These are phyloP conservation scores for Lithobates sylvaticus DNA, from an alignment of 2,797 vertebrate genomes.

Conservation along the genomic window DNA sequence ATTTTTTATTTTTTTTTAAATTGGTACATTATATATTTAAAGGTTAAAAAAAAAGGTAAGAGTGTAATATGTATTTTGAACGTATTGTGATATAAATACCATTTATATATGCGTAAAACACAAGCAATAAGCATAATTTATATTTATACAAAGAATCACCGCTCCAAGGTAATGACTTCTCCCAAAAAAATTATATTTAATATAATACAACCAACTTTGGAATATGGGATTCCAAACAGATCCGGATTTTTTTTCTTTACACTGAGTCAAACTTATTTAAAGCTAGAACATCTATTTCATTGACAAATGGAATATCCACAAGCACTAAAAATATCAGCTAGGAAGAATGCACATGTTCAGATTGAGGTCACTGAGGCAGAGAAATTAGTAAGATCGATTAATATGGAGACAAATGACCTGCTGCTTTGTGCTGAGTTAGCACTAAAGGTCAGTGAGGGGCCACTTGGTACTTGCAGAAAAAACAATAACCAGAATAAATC, in stretches of 20 bases:
- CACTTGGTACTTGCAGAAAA: slow-evolving; percentile 30
- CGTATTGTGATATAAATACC: too few species aligned
- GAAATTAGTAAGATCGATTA: slow-evolving; percentile 57
- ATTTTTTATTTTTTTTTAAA: not conserved
- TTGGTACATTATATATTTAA: too few species aligned
- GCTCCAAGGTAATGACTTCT: too few species aligned
- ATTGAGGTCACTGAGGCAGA: slow-evolving; percentile 42
- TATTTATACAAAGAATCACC: too few species aligned
- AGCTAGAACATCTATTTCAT: not conserved
- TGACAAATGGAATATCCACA: slow-evolving; percentile 1
- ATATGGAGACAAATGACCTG: slow-evolving; percentile 50
- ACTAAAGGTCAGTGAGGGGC: slow-evolving; percentile 55
- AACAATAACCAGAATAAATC: slow-evolving; percentile 46
- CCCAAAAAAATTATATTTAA: too few species aligned
- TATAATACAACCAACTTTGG: not conserved
- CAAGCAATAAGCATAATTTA: not conserved
- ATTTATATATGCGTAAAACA: too few species aligned
- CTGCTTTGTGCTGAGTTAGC: slow-evolving; percentile 57
- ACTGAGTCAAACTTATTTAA: not conserved
- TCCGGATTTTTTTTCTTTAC: not conserved
- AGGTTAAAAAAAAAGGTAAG: too few species aligned
- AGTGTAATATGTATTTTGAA: too few species aligned
- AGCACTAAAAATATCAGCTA: slow-evolving; percentile 47
- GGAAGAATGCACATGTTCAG: slow-evolving; percentile 23
- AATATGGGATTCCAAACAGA: not conserved